A percentile compares a stretch with the other conserved stretches of the same genome.
These are phyloP conservation scores for Echinarachnius parma DNA, from an alignment of 53 echinoderm and acorn worm species.

Conservation along the genomic window DNA sequence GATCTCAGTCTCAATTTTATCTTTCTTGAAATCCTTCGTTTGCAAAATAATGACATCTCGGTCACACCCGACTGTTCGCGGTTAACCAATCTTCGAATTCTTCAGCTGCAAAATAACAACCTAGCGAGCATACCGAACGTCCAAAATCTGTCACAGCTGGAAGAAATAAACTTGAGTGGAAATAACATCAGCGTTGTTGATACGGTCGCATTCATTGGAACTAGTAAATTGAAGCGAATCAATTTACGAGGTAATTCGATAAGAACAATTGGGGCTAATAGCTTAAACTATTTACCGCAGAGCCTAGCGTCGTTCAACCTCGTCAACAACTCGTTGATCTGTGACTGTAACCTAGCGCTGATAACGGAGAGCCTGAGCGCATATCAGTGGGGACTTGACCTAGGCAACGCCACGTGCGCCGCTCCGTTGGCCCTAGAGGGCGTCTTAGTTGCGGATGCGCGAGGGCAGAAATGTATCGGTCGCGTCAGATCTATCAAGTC, in stretches of 20 bases:
- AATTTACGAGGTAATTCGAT: conserved; percentile 33
- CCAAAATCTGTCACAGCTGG: conserved; percentile 14
- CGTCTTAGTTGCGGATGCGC: background rate
- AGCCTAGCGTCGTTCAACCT: conserved; percentile 13
- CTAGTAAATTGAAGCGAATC: background rate
- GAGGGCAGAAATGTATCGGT: background rate
- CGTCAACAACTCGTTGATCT: conserved; percentile 7
- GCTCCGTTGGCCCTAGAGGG: conserved; percentile 16
- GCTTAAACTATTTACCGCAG: conserved; percentile 4
- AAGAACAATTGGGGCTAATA: conserved; percentile 4
- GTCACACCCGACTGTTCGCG: conserved; percentile 4
- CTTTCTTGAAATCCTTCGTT: conserved; percentile 27
- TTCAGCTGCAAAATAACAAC: conserved; percentile 15
- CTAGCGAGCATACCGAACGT: conserved; percentile 17
- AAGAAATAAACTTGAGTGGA: conserved; percentile 27
- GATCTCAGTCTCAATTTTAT: conserved; percentile 14
- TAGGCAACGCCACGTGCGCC: conserved; percentile 18
- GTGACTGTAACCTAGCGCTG: conserved; percentile 21
- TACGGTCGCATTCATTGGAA: conserved; percentile 6
- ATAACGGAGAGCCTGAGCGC: background rate
- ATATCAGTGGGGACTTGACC: conserved; percentile 13
- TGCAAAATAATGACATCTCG: conserved; percentile 17
- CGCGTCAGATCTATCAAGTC: conserved; percentile 20
- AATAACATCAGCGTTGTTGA: conserved; percentile 33
- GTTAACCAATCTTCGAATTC: conserved; percentile 10